phyloP scores from a whole-genome alignment of 2,888 invertebrate species.

The Zygaena filipendulae region DNA sequence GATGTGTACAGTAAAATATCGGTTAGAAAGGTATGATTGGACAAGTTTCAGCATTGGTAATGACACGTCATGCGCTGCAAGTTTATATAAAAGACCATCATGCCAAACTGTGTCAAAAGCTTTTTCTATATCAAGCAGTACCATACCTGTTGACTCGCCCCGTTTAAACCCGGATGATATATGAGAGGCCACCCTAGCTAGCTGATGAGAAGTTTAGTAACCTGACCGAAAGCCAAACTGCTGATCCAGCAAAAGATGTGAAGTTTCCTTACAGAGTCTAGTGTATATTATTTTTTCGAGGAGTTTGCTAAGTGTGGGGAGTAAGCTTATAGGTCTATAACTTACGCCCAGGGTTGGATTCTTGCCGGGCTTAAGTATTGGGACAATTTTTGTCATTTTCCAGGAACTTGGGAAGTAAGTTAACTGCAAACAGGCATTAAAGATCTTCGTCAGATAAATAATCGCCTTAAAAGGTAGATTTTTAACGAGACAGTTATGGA shows the following conservation, averaged over 20 bases:
- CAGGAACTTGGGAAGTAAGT: too few species aligned
- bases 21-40: too few species aligned
- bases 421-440: too few species aligned
- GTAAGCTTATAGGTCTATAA: conserved; percentile 12
- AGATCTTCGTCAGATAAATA: too few species aligned
- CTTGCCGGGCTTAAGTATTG: conserved; percentile 7
- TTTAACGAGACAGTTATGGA: too few species aligned
- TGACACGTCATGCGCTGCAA: too few species aligned
- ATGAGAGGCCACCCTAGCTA: conserved; percentile 8
- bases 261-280: background rate
- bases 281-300: conserved; percentile 8
- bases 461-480: too few species aligned
- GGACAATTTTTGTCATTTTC: conserved; percentile 6
- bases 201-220: conserved; percentile 9
- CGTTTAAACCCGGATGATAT: conserved; percentile 7
- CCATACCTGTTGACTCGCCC: conserved; percentile 8
- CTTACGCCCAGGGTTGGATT: conserved; percentile 1
- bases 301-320: conserved; percentile 9
- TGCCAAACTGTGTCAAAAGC: too few species aligned
- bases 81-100: too few species aligned
- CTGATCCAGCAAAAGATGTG: conserved; percentile 2
- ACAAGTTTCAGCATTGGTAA: too few species aligned
- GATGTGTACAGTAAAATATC: too few species aligned
- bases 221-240: conserved; percentile 10
- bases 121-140: too few species aligned